These are phyloP conservation scores for Glaucomys volans DNA, from an alignment of 2,113 vertebrate species.

Conservation along the genomic window DNA sequence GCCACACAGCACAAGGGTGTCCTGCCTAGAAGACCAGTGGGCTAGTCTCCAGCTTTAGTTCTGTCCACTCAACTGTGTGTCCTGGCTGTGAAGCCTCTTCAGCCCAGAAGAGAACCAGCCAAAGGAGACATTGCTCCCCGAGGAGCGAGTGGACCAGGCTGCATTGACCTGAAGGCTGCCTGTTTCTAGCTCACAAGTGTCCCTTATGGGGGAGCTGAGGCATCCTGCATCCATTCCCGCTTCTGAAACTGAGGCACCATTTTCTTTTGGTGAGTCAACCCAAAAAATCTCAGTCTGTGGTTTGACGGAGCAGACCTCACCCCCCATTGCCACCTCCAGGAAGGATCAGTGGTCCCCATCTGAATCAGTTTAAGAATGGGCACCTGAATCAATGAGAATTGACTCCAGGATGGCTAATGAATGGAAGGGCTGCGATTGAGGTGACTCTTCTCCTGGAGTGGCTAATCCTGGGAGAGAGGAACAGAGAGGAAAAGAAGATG, in stretches of 20 bases:
- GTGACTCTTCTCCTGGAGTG: neutral
- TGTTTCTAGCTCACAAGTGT: neutral
- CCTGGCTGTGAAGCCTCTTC: neutral
- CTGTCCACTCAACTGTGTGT: neutral
- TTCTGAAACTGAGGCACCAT: neutral
- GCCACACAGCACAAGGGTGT: neutral
- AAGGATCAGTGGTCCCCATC: neutral
- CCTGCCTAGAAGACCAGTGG: neutral
- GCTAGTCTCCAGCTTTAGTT: neutral
- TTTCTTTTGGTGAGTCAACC: neutral
- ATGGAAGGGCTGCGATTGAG: neutral
- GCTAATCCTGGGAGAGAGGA: neutral
- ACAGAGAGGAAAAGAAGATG: neutral
- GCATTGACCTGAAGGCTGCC: neutral
- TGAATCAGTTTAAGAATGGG: neutral
- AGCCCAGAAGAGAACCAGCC: neutral
- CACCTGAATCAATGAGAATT: neutral
- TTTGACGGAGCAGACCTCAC: neutral
- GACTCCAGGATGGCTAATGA: too few relatives aligned
- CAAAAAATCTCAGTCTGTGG: neutral
- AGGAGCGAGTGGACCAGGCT: neutral
- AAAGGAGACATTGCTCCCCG: neutral
- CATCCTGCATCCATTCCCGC: too few relatives aligned
- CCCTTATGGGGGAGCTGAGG: rapidly evolving
- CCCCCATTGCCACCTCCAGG: neutral